A percentile compares a stretch with the other conserved stretches of the same genome.
Conservation (phyloP, 2,113 vertebrate genomes). For the Phalacrocorax carbo region DNA sequence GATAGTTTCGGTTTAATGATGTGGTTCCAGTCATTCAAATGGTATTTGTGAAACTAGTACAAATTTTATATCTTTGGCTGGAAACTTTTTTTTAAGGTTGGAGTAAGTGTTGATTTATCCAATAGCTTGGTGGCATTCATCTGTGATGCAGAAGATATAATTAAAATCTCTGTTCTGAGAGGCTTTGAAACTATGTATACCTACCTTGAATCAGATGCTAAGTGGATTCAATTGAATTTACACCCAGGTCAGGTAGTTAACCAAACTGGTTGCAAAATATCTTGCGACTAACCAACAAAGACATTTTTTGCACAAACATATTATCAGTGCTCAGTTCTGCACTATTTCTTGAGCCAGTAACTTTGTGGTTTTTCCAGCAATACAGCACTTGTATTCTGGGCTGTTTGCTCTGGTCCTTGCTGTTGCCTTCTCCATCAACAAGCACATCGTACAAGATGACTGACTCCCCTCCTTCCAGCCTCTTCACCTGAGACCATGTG, state of each 20-base stretch:
- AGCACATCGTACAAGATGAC: background rate
- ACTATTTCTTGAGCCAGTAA: background rate
- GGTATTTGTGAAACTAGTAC: background rate
- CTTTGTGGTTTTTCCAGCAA: background rate
- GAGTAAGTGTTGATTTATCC: background rate
- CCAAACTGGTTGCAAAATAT: background rate
- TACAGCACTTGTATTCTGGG: background rate
- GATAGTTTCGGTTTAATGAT: background rate
- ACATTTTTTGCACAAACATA: background rate
- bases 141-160: background rate
- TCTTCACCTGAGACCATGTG: background rate
- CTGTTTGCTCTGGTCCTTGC: background rate
- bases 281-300: background rate
- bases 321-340: background rate
- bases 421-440: background rate
- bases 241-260: background rate
- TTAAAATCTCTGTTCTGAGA: background rate
- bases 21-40: background rate
- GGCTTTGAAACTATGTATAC: background rate
- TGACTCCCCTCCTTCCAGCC: background rate
- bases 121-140: background rate
- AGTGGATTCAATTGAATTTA: background rate
- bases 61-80: background rate
- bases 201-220: background rate
- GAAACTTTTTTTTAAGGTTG: background rate